phyloP scores from a whole-genome alignment of 2,888 invertebrate genomes.

The Electrophaes corylata region DNA sequence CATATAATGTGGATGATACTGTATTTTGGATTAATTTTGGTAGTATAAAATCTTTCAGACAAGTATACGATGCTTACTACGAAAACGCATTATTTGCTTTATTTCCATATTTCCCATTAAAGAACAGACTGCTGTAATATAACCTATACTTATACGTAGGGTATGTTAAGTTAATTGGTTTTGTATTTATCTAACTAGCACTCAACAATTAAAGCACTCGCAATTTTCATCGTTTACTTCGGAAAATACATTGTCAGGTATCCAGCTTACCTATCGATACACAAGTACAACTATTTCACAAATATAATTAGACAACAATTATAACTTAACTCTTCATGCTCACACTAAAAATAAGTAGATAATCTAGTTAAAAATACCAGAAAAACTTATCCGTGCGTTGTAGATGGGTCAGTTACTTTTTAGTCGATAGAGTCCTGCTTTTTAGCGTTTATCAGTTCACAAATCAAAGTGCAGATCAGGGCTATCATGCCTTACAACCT shows the following conservation, averaged over 20 bases:
- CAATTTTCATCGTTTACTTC: constrained; percentile 30
- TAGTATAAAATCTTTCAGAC: constrained; percentile 78
- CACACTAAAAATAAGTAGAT: constrained; percentile 10
- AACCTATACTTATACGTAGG: no score
- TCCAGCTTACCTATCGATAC: background rate
- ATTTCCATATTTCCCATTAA: constrained; percentile 33
- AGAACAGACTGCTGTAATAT: no score
- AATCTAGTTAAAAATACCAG: constrained; percentile 5
- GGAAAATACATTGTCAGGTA: constrained; percentile 4
- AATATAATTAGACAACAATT: constrained; percentile 5
- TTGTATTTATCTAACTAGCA: background rate
- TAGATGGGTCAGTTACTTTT: constrained; percentile 6
- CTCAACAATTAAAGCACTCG: background rate
- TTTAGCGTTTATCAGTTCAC: constrained; percentile 34
- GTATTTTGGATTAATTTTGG: constrained; percentile 76
- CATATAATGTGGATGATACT: constrained; percentile 75
- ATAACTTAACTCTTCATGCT: constrained; percentile 6
- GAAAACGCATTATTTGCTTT: constrained; percentile 43
- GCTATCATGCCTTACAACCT: constrained; percentile 63
- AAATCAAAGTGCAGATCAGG: constrained; percentile 64
- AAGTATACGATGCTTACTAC: constrained; percentile 73
- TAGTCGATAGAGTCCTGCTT: constrained; percentile 12
- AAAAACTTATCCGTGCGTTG: background rate
- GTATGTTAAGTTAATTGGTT: no score
- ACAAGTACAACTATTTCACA: constrained; percentile 1